Evolutionary conservation across 2,797 vertebrate genomes (phyloP).

Genomic region (Anniella stebbinsi): DNA sequence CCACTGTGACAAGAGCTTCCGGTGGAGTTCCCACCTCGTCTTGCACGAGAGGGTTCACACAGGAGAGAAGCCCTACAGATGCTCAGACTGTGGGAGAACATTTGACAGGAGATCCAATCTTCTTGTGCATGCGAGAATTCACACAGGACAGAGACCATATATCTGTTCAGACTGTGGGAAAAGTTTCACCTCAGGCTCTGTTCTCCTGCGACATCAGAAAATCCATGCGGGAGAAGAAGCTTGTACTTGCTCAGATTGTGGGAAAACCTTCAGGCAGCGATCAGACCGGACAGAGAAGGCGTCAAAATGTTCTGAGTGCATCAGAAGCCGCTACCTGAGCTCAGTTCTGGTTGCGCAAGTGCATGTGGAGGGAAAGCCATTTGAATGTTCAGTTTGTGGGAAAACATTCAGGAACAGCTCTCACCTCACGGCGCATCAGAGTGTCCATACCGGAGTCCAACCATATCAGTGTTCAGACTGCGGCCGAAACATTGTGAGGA

Average conservation of each 20-base stretch:
- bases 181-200: constrained; percentile 40
- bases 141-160: constrained; percentile 54
- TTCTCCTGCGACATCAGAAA: constrained; percentile 32
- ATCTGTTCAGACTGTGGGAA: constrained; percentile 47
- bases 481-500: constrained; percentile 27
- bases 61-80: constrained; percentile 66
- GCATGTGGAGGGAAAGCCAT: constrained; percentile 26
- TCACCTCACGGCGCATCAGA: constrained; percentile 25
- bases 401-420: constrained; percentile 43
- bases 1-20: constrained; percentile 67
- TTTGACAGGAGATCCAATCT: constrained; percentile 71
- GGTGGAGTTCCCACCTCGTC: constrained; percentile 62
- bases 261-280: constrained; percentile 33
- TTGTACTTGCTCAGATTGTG: constrained; percentile 24
- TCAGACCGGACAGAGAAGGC: constrained; percentile 19
- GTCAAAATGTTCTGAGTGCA: constrained; percentile 28
- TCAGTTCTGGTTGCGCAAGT: constrained; percentile 28
- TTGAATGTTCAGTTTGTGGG: constrained; percentile 21
- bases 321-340: constrained; percentile 11
- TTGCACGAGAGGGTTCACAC: constrained; percentile 67
- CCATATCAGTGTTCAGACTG: constrained; percentile 33
- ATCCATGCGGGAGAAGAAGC: constrained; percentile 35
- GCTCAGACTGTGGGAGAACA: constrained; percentile 69
- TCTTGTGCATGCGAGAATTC: constrained; percentile 54
- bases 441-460: constrained; percentile 31